Evolutionary conservation across 1,140 invertebrate species (phyloP), one percentile per base, ranked within the genome.

Genomic region (Drosophila rufa): DNA sequence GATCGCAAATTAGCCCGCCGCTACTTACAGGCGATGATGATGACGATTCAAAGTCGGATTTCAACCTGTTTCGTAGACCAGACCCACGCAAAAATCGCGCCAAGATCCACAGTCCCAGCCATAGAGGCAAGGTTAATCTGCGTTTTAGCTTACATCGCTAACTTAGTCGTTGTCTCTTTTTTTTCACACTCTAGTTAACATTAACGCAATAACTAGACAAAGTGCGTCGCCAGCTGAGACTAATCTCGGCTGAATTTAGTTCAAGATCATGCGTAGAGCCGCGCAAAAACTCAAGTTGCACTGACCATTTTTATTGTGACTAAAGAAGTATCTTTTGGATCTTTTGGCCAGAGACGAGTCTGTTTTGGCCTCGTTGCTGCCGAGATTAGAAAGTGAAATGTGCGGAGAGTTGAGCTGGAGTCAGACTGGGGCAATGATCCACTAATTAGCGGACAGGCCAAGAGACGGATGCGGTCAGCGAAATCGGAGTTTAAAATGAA

Each of bases 151-250:
- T 78, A 80, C 84, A 89, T 89, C 83, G 85, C 79, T 79, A 67
- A 25, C 53, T 55, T 51, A 53, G 45, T 17, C n/a, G 58, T 17
- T 11, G 57, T 56, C 53, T 56, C 33, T 25, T 38, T 46, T 62
- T 86, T 86, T 87, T 87, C 84, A 87, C 83, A 87, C 64, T 87
- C 83, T 80, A 87, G 76, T 87, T 87, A 77, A 83, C 80, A 61
- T 70, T 66, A 48, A 43, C 62, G 56, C 73, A 56, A 46, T 46
- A 40, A 53, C 22, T 53, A 66, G 33, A 69, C 38, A 75, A 73
- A 69, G 51, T 76, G 73, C 73, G 64, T 77, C 17, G 56, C 47
- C 55, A 53, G 30, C 61, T 53, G 51, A 51, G 57, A 56, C 53
- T 66, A 25, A 73, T 58, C 65, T 79, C 17, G 19, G 48, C n/a